These are phyloP conservation scores for Aphaenogaster rudis DNA, from an alignment of 1,140 invertebrate species.

Conservation along the genomic window DNA sequence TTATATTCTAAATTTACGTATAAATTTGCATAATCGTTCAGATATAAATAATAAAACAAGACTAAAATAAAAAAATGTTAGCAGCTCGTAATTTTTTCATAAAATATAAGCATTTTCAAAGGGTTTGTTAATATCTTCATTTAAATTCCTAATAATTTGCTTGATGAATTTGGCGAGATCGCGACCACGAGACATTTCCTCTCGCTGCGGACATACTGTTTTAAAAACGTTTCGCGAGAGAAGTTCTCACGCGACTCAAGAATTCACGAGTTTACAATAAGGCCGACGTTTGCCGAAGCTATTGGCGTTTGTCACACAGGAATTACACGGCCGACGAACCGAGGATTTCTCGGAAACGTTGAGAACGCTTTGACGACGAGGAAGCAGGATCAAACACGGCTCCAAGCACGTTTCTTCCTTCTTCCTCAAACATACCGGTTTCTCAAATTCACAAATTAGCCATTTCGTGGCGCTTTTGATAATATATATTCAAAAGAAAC, in stretches of 20 bases:
- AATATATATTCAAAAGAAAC: not conserved
- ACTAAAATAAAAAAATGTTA: too few relatives aligned
- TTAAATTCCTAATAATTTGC: not conserved
- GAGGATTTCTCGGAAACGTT: slow-evolving; percentile 57
- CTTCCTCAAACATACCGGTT: slow-evolving; percentile 8
- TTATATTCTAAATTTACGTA: not conserved
- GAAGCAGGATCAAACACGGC: slow-evolving; percentile 48
- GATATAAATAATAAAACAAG: too few relatives aligned
- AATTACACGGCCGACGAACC: slow-evolving; percentile 69
- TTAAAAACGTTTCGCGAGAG: slow-evolving; percentile 29
- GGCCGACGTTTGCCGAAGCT: slow-evolving; percentile 58
- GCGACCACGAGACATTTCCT: not conserved
- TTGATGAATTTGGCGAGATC: not conserved
- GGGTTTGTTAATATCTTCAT: not conserved
- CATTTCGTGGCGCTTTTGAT: not conserved
- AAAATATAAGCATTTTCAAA: not conserved
- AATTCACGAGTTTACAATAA: slow-evolving; percentile 67
- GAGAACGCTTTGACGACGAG: slow-evolving; percentile 15
- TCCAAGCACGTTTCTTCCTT: slow-evolving; percentile 45
- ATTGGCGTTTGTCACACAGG: slow-evolving; percentile 70
- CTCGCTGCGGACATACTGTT: not conserved
- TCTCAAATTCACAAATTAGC: not conserved
- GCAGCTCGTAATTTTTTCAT: not conserved
- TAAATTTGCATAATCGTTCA: not conserved
- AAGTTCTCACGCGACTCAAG: slow-evolving; percentile 21